These are phyloP conservation scores for Notocelia uddmanniana DNA, from an alignment of 2,888 invertebrate species.

Conservation along the genomic window DNA sequence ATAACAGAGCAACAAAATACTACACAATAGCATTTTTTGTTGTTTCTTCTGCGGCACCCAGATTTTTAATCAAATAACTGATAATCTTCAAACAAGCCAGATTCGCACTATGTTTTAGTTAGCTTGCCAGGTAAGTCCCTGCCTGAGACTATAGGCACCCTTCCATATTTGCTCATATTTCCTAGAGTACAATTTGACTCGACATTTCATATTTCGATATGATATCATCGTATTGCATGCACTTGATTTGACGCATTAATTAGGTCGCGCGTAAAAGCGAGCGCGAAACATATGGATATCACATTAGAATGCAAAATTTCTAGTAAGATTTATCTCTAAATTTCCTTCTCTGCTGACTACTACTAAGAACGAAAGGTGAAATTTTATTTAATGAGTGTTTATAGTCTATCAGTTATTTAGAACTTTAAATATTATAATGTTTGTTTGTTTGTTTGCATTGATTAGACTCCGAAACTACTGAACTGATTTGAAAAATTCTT, in stretches of 20 bases:
- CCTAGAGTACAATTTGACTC: neutral
- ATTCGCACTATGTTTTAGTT: neutral
- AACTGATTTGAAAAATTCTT: too few relatives aligned
- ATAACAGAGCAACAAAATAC: too few relatives aligned
- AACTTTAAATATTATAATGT: too few relatives aligned
- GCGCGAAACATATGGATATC: neutral
- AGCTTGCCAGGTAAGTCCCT: slow-evolving; percentile 1
- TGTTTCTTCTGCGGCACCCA: neutral
- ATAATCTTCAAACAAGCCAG: neutral
- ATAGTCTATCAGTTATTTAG: too few relatives aligned
- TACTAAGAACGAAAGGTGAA: neutral
- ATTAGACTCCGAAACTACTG: too few relatives aligned
- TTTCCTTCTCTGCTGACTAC: neutral
- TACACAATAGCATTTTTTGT: too few relatives aligned
- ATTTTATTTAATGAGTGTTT: neutral
- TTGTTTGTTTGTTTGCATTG: too few relatives aligned
- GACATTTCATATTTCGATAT: neutral
- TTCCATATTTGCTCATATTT: neutral
- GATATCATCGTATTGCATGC: neutral
- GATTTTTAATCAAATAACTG: neutral
- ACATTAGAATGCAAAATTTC: neutral
- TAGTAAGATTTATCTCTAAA: neutral
- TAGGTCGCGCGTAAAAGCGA: neutral
- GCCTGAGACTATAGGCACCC: slow-evolving; percentile 7
- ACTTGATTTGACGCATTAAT: neutral